Evolutionary conservation across 2,797 vertebrate genomes (phyloP).

Genomic region (Limosa lapponica): DNA sequence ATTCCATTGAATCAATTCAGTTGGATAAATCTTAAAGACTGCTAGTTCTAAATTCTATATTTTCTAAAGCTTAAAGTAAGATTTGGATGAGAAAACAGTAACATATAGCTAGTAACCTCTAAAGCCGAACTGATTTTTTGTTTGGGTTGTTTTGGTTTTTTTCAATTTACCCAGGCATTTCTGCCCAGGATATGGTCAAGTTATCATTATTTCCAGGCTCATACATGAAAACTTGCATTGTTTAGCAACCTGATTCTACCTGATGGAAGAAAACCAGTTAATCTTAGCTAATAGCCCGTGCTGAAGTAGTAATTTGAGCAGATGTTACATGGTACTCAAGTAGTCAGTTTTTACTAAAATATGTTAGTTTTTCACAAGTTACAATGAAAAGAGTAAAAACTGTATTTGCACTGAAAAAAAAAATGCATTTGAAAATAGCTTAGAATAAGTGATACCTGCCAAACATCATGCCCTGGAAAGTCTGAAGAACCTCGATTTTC

Average conservation of each 20-base stretch:
- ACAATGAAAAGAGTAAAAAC: neutral
- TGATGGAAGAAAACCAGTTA: neutral
- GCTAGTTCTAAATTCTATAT: neutral
- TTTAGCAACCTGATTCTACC: neutral
- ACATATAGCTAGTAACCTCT: neutral
- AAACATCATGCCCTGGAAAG: neutral
- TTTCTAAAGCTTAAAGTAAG: neutral
- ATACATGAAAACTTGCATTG: neutral
- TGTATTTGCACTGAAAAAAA: neutral
- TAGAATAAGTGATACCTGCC: neutral
- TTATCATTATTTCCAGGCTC: constrained; percentile 1
- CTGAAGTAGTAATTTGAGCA: neutral
- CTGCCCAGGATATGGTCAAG: neutral
- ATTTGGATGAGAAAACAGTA: neutral
- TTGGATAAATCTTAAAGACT: neutral
- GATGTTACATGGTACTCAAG: neutral
- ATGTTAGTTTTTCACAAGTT: neutral
- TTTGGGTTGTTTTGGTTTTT: neutral
- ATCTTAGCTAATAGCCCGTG: neutral
- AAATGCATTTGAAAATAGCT: neutral
- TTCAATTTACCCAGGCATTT: neutral
- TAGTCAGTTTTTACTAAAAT: neutral
- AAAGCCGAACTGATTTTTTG: neutral
- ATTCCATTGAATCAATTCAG: neutral
- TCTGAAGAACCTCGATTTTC: neutral